Evolutionary conservation across 1,140 invertebrate genomes (phyloP), one percentile per base, ranked within the genome.

Genomic region (Heliconius eleuchia): DNA sequence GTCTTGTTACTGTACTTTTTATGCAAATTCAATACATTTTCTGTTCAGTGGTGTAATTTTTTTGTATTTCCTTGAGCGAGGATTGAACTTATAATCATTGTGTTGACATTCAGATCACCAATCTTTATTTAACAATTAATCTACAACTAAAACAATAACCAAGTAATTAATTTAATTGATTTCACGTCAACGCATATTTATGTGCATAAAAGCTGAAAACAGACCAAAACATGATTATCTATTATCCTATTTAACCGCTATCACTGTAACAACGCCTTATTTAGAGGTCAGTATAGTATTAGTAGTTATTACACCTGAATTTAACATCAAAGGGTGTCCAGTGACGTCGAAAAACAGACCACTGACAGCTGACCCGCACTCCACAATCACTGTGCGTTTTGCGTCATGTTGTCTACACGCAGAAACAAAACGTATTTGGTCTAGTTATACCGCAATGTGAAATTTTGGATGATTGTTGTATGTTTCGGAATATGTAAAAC

Each of bases 231-330:
- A 30, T 27, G n/a, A 57, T n/a, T 27, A 74, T 52, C 27, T 55
- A 19, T 74, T 27, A 74, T 9, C 30, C 50, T 30, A 70, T 30
- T 5, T 19, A 55, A 57, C 19, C 73, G 78, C 57, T 77, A 8
- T 18, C 19, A 80, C 4, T 80, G 39, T 13, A 19, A 55, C 55
- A 71, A 0, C 18, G 27, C 80, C 74, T 73, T 18, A 73, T 37
- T 23, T 42, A 52, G 78, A 83, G 84, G 82, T 83, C 84, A 82
- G 78, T 66, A 73, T 60, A 75, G 85, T 85, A 86, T 89, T 86
- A 89, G 84, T 76, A 74, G 87, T 85, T 86, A 87, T 87, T 88
- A 89, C 85, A 83, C 84, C 79, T 89, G 88, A 86, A 89, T 88
- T 86, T 84, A 85, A 86, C 88, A 87, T 88, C 86, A 88, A 79